Base-by-base conservation (phyloP, 2,113 vertebrate species). In the Zapornia atra region DNA sequence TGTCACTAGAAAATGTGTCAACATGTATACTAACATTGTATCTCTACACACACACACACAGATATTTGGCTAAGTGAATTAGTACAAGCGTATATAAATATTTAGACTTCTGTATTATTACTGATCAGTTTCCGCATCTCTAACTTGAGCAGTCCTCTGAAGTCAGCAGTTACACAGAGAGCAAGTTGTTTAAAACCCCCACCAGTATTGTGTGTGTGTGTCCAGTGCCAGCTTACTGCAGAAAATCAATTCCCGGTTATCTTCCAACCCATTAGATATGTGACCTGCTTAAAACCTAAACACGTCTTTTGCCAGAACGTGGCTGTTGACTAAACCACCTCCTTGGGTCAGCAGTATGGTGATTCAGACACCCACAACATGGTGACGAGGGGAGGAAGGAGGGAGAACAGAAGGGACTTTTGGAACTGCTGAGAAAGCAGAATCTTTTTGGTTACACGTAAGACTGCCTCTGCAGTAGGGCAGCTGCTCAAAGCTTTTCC, bases 371-470 rank as follows among this genome's bases (percentile, higher is more conserved):
- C 22, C 29, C 17, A 29, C 36, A 46, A n/a, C 0, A 2, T 0
- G 3, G 15, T 63, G 54, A 51, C 0, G 0, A 71, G 13, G 20
- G 38, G 15, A 51, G 34, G 34, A 85, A 82, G 29, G 57, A 78
- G 24, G 53, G 20, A 83, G 24, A 89, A 34, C 19, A 89, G 53
- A 82, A 71, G 26, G 28, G 12, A 38, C 12, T 56, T 76, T 26
- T 33, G 60, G 34, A 79, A 76, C 72, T 29, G 15, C 42, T 78
- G 2, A 4, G 61, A 50, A 86, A 71, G n/a, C 9, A 60, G n/a
- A 60, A 25, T 48, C 15, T 75, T 60, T 31, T 29, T 2, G 0
- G 11, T 53, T 59, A 25, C 18, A 13, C 2, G 0, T 50, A 60
- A 76, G 38, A 26, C 16, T 60, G n/a, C 19, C 44, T 80, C 38